Conservation (phyloP, 2,113 vertebrate species). For the Myotis lucifugus region DNA sequence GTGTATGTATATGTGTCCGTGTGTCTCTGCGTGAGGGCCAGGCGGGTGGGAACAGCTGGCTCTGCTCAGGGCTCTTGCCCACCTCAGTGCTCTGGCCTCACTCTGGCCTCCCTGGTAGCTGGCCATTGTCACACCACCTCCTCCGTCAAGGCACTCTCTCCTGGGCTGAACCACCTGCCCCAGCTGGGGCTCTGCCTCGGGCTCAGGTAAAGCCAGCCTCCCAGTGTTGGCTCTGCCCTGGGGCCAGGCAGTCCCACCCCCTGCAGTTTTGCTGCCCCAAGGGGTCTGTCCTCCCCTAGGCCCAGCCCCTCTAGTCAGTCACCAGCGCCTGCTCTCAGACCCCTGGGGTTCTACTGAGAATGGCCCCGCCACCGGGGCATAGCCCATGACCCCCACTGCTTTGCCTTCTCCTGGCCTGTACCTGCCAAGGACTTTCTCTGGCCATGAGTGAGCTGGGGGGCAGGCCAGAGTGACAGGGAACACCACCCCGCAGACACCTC, state of each 20-base stretch:
- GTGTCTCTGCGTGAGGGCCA: no score
- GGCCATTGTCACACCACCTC: not conserved
- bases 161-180: not conserved
- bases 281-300: not conserved
- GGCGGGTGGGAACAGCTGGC: no score
- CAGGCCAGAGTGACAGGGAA: not conserved
- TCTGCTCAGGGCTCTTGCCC: not conserved
- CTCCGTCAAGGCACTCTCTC: not conserved
- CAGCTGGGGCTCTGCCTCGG: not conserved
- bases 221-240: not conserved
- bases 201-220: not conserved
- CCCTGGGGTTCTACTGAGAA: no score
- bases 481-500: no score
- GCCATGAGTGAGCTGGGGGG: not conserved
- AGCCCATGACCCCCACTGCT: not conserved
- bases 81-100: not conserved
- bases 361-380: fast-evolving
- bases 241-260: fast-evolving
- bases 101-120: no score
- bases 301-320: not conserved
- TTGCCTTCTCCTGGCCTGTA: not conserved
- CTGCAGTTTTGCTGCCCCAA: not conserved
- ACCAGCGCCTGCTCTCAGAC: not conserved
- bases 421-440: not conserved
- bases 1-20: no score